Conservation (phyloP, 2,888 invertebrate genomes). For the Eilema depressum region DNA sequence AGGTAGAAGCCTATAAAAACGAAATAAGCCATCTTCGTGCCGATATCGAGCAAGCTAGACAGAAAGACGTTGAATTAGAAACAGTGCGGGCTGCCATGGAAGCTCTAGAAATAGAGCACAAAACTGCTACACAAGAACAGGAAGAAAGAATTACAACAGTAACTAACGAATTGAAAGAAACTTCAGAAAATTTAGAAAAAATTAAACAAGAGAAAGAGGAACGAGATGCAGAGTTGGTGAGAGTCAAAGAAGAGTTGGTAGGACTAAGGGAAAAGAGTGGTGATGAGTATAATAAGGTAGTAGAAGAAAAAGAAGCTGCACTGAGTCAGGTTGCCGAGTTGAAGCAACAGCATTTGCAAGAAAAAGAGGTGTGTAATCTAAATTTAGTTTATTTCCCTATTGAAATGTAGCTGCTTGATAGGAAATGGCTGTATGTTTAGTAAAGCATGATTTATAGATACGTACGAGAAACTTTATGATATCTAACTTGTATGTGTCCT, state of each 20-base stretch:
- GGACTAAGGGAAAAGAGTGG: slow-evolving; percentile 73
- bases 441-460: slow-evolving; percentile 14
- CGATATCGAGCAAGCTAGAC: slow-evolving; percentile 84
- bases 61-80: slow-evolving; percentile 83
- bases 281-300: slow-evolving; percentile 74
- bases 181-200: slow-evolving; percentile 69
- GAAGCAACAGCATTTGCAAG: slow-evolving; percentile 69
- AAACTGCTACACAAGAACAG: slow-evolving; percentile 75
- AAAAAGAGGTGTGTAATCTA: slow-evolving; percentile 77
- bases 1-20: slow-evolving; percentile 78
- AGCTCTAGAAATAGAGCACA: slow-evolving; percentile 79
- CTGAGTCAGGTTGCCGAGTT: slow-evolving; percentile 70
- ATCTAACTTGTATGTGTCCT: neutral
- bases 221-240: slow-evolving; percentile 70
- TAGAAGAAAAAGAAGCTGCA: slow-evolving; percentile 75
- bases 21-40: slow-evolving; percentile 75
- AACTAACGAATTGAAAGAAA: slow-evolving; percentile 75
- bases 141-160: slow-evolving; percentile 73
- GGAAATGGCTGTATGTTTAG: slow-evolving; percentile 13
- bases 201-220: slow-evolving; percentile 72
- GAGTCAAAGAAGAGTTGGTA: slow-evolving; percentile 72
- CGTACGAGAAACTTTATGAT: neutral
- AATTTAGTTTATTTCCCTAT: slow-evolving; percentile 15
- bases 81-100: slow-evolving; percentile 78
- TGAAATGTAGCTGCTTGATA: slow-evolving; percentile 13